Evolutionary conservation across 2,888 invertebrate genomes (phyloP).

Genomic region (Penaeus monodon): DNA sequence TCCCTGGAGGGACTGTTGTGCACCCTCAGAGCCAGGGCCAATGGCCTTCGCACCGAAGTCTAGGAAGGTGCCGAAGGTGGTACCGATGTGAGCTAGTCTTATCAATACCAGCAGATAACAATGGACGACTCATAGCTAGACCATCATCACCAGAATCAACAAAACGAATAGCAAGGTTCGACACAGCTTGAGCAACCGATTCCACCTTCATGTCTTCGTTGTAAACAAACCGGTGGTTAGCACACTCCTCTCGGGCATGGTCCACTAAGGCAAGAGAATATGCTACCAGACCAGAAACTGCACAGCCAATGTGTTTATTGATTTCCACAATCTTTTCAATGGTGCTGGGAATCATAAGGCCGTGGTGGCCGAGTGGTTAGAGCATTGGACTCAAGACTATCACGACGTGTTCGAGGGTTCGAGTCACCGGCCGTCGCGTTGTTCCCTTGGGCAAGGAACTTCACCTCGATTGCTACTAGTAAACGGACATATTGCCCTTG

Average conservation of each 20-base stretch:
- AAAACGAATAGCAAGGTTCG: constrained; percentile 98
- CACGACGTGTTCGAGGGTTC: no score
- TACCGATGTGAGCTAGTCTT: constrained; percentile 90
- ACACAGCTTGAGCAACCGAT: constrained; percentile 97
- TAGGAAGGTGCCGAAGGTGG: constrained; percentile 97
- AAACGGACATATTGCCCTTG: no score
- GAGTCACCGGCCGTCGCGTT: no score
- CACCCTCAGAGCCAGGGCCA: constrained; percentile 98
- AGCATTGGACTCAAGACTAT: no score
- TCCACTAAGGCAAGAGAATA: constrained; percentile 96
- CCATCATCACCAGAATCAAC: constrained; percentile 98
- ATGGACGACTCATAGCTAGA: constrained; percentile 95
- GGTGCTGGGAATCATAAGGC: constrained; percentile 94
- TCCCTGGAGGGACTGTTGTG: constrained; percentile 87
- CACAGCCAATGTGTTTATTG: constrained; percentile 95
- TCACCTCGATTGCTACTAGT: no score
- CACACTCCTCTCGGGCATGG: constrained; percentile 94
- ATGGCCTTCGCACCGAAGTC: constrained; percentile 99
- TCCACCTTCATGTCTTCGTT: constrained; percentile 78
- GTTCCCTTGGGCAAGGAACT: no score
- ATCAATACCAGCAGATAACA: constrained; percentile 93
- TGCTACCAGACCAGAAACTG: constrained; percentile 97
- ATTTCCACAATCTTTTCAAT: constrained; percentile 99
- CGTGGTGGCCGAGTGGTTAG: no score
- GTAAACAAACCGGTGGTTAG: constrained; percentile 98